phyloP scores from a whole-genome alignment of 2,888 invertebrate genomes.

The Slavum lentiscoides region DNA sequence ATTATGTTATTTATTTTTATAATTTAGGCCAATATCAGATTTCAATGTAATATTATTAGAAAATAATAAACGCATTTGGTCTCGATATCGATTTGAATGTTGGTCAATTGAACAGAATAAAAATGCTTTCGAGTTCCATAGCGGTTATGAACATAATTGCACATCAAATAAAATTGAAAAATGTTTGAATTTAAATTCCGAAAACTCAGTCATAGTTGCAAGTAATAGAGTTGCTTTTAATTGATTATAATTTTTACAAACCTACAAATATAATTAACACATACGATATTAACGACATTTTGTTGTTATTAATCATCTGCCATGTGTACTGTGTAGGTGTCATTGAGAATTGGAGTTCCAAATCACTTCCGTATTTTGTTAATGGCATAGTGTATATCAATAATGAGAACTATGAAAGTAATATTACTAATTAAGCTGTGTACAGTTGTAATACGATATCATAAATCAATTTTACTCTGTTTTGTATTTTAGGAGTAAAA shows the following conservation, averaged over 20 bases:
- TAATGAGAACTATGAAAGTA: slow-evolving; percentile 12
- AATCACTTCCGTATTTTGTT: slow-evolving; percentile 34
- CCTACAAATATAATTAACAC: too few relatives aligned
- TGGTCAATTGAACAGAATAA: slow-evolving; percentile 14
- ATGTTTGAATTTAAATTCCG: neutral
- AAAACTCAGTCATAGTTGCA: slow-evolving; percentile 23
- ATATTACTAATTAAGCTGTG: too few relatives aligned
- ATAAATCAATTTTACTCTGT: neutral
- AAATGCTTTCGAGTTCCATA: slow-evolving; percentile 20
- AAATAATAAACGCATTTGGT: slow-evolving; percentile 31
- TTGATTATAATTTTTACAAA: too few relatives aligned
- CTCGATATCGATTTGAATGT: slow-evolving; percentile 18
- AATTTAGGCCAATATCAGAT: slow-evolving; percentile 4
- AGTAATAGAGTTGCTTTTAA: slow-evolving; percentile 12
- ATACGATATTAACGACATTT: neutral
- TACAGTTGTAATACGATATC: neutral
- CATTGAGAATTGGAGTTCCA: slow-evolving; percentile 24
- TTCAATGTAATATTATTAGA: slow-evolving; percentile 26
- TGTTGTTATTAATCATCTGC: neutral
- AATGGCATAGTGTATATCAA: slow-evolving; percentile 11
- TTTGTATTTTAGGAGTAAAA: slow-evolving; percentile 11
- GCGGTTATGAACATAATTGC: neutral
- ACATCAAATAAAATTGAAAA: slow-evolving; percentile 22
- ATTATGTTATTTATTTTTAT: neutral
- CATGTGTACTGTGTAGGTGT: neutral